Conservation (phyloP, 2,888 invertebrate genomes). For the Octodonta nipae region DNA sequence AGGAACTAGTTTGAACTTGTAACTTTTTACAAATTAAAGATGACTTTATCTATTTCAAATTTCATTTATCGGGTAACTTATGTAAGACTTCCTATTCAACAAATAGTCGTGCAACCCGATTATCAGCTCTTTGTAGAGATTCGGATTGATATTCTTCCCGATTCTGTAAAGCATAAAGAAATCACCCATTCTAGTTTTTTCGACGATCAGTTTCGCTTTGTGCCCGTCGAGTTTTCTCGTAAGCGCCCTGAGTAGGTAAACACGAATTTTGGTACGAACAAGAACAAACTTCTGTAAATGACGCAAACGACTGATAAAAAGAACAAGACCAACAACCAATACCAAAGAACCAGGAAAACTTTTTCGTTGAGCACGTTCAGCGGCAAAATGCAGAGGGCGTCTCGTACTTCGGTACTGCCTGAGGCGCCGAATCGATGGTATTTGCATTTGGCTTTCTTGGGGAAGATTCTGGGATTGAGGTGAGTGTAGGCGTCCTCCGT, state of each 20-base stretch:
- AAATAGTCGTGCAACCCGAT: constrained; percentile 15
- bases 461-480: constrained; percentile 52
- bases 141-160: constrained; percentile 61
- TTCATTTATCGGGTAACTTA: no score
- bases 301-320: constrained; percentile 48
- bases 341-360: constrained; percentile 60
- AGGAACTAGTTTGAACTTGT: no score
- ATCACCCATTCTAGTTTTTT: constrained; percentile 50
- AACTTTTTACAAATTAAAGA: no score
- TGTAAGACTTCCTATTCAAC: no score
- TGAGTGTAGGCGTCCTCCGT: constrained; percentile 37
- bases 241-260: constrained; percentile 48
- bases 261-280: constrained; percentile 45
- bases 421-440: constrained; percentile 46
- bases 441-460: constrained; percentile 54
- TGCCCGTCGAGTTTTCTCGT: constrained; percentile 40
- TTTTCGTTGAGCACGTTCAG: constrained; percentile 70
- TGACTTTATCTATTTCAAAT: no score
- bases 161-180: constrained; percentile 67
- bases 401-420: constrained; percentile 43
- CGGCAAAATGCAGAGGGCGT: constrained; percentile 60
- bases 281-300: constrained; percentile 48
- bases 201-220: constrained; percentile 39
- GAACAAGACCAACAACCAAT: constrained; percentile 56
- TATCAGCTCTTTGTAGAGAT: constrained; percentile 51